phyloP scores from a whole-genome alignment of 2,113 vertebrate genomes.

The Typhlomys cinereus region DNA sequence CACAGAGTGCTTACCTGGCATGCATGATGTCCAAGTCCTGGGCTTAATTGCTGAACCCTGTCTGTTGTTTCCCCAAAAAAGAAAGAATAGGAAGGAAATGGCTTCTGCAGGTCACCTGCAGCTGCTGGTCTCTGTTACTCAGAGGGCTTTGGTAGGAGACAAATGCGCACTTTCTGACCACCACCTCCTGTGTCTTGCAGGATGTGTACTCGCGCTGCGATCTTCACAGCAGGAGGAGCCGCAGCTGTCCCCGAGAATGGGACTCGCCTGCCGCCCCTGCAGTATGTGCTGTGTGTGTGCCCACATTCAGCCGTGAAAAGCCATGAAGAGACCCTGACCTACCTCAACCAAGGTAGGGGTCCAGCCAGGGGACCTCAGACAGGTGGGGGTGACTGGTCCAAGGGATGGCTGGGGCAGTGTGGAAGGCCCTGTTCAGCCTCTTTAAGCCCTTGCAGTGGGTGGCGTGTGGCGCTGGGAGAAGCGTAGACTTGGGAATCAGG shows the following conservation, averaged over 20 bases:
- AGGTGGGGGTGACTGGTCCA: fast-evolving
- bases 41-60: neutral
- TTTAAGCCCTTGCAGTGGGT: neutral
- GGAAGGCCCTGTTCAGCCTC: neutral
- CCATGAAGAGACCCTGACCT: slow-evolving; percentile 94
- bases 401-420: fast-evolving
- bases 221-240: slow-evolving; percentile 93
- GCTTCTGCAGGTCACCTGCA: neutral
- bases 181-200: slow-evolving; percentile 83
- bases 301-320: slow-evolving; percentile 93
- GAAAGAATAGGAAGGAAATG: neutral
- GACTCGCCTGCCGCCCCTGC: slow-evolving; percentile 87
- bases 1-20: too few relatives aligned
- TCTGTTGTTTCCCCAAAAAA: neutral
- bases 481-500: neutral
- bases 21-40: too few relatives aligned
- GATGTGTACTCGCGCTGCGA: slow-evolving; percentile 92
- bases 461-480: neutral
- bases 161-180: neutral
- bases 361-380: neutral
- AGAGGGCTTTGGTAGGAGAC: neutral
- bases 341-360: slow-evolving; percentile 95
- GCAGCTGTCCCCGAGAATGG: slow-evolving; percentile 87
- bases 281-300: slow-evolving; percentile 93
- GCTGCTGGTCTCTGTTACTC: neutral